Evolutionary conservation across 1,140 invertebrate genomes (phyloP), one percentile per base, ranked within the genome.

Genomic region (Oncopodura yosiiana): DNA sequence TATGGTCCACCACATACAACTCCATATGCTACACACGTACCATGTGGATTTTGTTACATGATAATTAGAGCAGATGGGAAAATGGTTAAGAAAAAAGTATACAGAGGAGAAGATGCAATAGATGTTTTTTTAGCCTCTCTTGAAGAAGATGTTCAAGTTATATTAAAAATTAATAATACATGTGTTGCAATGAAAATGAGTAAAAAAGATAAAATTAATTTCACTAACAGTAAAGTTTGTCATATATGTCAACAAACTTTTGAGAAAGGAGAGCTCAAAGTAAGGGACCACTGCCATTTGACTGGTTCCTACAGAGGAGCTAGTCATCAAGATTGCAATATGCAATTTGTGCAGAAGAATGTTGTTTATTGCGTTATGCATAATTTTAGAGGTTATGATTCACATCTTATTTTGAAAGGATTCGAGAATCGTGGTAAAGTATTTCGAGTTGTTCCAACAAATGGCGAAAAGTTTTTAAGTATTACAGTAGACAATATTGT

Each of bases 351-450:
- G 8, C 41, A 45, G n/a, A 23, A 44, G 23, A 1, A 21, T 2
- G 38, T 39, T 30, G 14, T 54, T 21, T 29, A 26, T 11, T 23
- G 37, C 11, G 14, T 57, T 14, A n/a, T 58, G 4, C 56, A 58
- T 30, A 53, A 53, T 30, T 43, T 58, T 3, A 39, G 23, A 6
- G 18, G 19, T 1, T 58, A 58, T 41, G 56, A 58, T 39, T 21
- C 14, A 2, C 43, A 60, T 46, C 27, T 55, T 3, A 46, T 60
- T 24, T 23, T 54, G 4, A 14, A 39, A 2, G 58, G 58, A 21
- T 53, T 55, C 19, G n/a, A 37, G 16, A n/a, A n/a, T n/a, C n/a
- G n/a, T n/a, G 43, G 38, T 24, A 24, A 54, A 9, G 29, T 23
- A 37, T 23, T 54, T n/a, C 16, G 24, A 11, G 30, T 60, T 18